Evolutionary conservation across 2,888 invertebrate genomes (phyloP).

Genomic region (Cepaea hortensis): DNA sequence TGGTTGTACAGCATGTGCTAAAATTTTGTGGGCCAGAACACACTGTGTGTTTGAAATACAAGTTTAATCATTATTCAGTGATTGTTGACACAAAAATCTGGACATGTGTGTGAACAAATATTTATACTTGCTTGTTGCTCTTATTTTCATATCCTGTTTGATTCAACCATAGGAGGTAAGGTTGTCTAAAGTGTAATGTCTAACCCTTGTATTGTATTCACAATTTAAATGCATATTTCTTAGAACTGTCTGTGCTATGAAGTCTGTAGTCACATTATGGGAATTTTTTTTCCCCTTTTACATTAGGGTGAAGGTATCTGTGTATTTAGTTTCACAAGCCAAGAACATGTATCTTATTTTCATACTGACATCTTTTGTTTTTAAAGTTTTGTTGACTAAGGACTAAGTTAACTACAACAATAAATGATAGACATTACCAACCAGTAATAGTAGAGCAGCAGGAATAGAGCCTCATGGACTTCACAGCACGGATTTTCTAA

Average conservation of each 20-base stretch:
- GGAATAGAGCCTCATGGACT: too few relatives aligned
- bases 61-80: not conserved
- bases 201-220: not conserved
- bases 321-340: too few relatives aligned
- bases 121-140: conserved; percentile 25
- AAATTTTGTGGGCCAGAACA: not conserved
- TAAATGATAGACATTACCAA: too few relatives aligned
- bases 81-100: not conserved
- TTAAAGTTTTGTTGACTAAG: too few relatives aligned
- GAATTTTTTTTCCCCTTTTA: too few relatives aligned
- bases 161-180: conserved; percentile 44
- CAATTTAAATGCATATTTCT: not conserved
- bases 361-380: too few relatives aligned
- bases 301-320: too few relatives aligned
- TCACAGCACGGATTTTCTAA: too few relatives aligned
- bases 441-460: too few relatives aligned
- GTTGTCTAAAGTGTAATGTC: not conserved
- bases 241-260: not conserved
- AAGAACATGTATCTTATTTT: too few relatives aligned
- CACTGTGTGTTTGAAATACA: not conserved
- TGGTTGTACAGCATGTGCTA: not conserved
- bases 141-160: conserved; percentile 47
- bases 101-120: not conserved
- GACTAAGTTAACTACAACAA: too few relatives aligned
- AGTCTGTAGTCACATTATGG: not conserved